phyloP scores from a whole-genome alignment of 2,888 invertebrate genomes.

The Apodemia mormo region DNA sequence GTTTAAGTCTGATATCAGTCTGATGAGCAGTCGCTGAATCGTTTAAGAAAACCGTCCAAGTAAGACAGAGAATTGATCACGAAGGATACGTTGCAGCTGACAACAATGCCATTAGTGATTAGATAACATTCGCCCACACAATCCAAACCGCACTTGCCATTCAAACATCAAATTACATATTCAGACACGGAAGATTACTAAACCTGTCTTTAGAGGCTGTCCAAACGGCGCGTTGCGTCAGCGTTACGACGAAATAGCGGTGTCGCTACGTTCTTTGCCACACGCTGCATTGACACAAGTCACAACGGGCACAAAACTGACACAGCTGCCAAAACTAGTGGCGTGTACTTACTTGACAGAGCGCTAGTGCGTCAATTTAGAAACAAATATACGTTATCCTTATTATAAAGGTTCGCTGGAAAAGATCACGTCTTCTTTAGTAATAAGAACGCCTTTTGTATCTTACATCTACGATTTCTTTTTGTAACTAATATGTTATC shows the following conservation, averaged over 20 bases:
- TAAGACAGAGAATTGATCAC: background rate
- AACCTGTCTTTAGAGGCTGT: background rate
- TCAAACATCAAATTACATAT: slow-evolving; percentile 5
- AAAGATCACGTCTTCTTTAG: no score
- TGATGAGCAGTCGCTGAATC: no score
- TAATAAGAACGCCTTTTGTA: no score
- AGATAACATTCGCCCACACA: background rate
- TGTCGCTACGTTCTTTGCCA: background rate
- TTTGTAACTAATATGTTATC: no score
- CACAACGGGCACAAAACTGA: background rate
- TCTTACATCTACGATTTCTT: no score
- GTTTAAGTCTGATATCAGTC: no score
- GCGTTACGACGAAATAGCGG: background rate
- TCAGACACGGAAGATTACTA: slow-evolving; percentile 6
- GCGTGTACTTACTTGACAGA: background rate
- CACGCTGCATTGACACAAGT: background rate
- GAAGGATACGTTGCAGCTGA: background rate
- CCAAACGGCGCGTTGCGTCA: background rate
- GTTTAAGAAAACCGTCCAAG: no score
- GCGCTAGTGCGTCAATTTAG: no score
- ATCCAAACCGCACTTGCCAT: background rate
- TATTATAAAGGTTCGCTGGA: no score
- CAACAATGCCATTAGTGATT: background rate
- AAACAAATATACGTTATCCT: no score
- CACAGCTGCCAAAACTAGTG: background rate